phyloP scores from a whole-genome alignment of 2,797 vertebrate genomes.

The Champsocephalus esox region DNA sequence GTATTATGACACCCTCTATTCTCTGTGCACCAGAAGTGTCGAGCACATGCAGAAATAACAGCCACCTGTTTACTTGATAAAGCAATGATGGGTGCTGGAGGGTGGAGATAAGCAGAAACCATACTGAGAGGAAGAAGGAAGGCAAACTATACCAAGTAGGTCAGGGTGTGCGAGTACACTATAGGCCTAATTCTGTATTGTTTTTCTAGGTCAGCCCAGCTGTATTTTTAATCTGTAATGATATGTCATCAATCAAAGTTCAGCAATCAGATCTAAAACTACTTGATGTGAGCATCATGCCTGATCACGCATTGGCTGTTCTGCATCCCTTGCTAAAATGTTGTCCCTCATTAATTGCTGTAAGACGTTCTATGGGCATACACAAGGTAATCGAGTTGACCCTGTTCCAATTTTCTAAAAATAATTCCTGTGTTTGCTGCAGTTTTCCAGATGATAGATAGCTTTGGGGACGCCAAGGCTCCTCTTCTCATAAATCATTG shows the following conservation, averaged over 20 bases:
- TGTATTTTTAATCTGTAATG: constrained; percentile 62
- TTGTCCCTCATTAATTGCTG: constrained; percentile 78
- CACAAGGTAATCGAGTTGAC: constrained; percentile 84
- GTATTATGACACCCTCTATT: constrained; percentile 60
- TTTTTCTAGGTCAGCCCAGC: constrained; percentile 82
- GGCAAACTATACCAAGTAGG: constrained; percentile 85
- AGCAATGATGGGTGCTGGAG: constrained; percentile 60
- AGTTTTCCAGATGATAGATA: constrained; percentile 87
- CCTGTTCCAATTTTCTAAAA: constrained; percentile 88
- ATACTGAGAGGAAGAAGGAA: constrained; percentile 70
- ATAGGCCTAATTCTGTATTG: constrained; percentile 68
- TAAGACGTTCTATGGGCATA: constrained; percentile 75
- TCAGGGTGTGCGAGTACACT: constrained; percentile 77
- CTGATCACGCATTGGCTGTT: constrained; percentile 43
- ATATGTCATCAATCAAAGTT: constrained; percentile 76
- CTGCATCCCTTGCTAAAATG: constrained; percentile 78
- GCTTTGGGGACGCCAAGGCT: constrained; percentile 85
- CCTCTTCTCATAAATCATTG: constrained; percentile 88
- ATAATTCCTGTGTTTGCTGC: constrained; percentile 89
- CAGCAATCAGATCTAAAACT: constrained; percentile 56
- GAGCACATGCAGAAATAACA: constrained; percentile 71
- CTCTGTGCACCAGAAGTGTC: constrained; percentile 73
- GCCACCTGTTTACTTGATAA: constrained; percentile 74
- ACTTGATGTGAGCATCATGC: constrained; percentile 40
- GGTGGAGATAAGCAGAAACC: constrained; percentile 74